Evolutionary conservation across 2,113 vertebrate genomes (phyloP).

Genomic region (Ptyas mucosa): DNA sequence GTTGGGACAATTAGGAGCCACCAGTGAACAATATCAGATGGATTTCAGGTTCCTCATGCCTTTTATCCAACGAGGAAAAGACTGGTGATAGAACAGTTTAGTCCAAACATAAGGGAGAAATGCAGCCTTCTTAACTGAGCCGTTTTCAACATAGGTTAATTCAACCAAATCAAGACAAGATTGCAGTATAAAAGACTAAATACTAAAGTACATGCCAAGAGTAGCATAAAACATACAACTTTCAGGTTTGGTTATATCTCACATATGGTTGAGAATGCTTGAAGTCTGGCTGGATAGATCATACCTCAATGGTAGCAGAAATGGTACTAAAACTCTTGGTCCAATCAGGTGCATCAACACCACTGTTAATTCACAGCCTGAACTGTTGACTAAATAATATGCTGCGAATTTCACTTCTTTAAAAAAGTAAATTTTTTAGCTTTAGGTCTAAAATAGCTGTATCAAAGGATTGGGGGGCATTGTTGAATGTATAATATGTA

Average conservation of each 20-base stretch:
- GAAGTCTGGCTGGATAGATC: no score
- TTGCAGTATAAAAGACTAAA: not conserved
- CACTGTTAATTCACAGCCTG: not conserved
- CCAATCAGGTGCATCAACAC: not conserved
- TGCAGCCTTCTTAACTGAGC: not conserved
- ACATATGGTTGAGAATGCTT: not conserved
- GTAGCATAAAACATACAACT: not conserved
- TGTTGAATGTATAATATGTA: not conserved
- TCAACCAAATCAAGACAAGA: not conserved
- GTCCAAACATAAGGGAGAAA: not conserved
- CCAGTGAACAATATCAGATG: not conserved
- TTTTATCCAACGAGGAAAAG: not conserved
- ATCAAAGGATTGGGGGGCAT: not conserved
- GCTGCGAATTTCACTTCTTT: not conserved
- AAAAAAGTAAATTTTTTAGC: not conserved
- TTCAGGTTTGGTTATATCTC: not conserved
- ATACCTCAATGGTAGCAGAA: not conserved
- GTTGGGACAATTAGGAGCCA: not conserved
- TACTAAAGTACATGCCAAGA: no score
- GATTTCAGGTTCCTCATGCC: not conserved
- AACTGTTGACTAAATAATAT: not conserved
- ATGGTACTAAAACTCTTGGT: not conserved
- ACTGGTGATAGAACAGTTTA: not conserved
- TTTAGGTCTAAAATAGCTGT: not conserved
- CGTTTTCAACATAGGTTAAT: not conserved